Percentiles rank a stretch among this genome's conserved stretches.
These are phyloP conservation scores for Anoncus sp. DNA, from an alignment of 2,888 invertebrate species.

Conservation along the genomic window DNA sequence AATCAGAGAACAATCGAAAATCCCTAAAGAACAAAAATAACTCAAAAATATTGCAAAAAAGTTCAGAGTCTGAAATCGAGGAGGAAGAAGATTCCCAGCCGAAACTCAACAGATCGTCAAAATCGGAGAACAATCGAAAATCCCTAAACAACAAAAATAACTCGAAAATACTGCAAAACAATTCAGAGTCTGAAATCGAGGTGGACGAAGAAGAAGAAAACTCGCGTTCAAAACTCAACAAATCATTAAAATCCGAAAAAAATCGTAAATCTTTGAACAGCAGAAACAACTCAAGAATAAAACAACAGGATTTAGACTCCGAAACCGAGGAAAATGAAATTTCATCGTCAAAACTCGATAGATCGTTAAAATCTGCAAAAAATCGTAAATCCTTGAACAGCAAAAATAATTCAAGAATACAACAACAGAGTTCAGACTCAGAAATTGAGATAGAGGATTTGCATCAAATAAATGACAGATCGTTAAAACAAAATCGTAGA, in stretches of 20 bases:
- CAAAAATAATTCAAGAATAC: constrained; percentile 20
- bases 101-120: constrained; percentile 20
- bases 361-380: constrained; percentile 9
- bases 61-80: constrained; percentile 23
- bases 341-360: background rate
- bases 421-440: background rate
- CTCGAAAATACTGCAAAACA: constrained; percentile 3
- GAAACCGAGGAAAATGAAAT: constrained; percentile 2
- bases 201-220: too few relatives aligned
- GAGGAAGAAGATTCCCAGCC: constrained; percentile 8
- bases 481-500: constrained; percentile 8
- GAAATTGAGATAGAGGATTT: background rate
- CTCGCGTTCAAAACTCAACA: background rate
- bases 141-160: constrained; percentile 12
- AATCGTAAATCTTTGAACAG: constrained; percentile 20
- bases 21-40: constrained; percentile 16
- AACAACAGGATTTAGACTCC: background rate
- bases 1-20: background rate
- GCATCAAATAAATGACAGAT: background rate
- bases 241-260: constrained; percentile 8
- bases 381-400: background rate
- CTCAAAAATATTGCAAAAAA: constrained; percentile 19
- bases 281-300: constrained; percentile 13
- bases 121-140: constrained; percentile 11
- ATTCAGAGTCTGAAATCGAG: constrained; percentile 19